Evolutionary conservation across 1,140 invertebrate species (phyloP).

Genomic region (Sitophilus oryzae): DNA sequence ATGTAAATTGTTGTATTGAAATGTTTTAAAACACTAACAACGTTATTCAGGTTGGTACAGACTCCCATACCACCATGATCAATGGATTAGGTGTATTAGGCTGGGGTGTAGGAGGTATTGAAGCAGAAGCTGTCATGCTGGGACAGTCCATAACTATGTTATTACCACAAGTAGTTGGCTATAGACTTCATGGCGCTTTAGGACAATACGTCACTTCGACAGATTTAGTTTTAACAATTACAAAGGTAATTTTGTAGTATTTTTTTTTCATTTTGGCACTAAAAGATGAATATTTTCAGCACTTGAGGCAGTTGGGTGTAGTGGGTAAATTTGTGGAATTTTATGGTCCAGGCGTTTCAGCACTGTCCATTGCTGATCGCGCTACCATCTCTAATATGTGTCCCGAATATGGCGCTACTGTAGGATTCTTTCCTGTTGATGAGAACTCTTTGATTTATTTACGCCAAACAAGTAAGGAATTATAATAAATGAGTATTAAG

Average conservation of each 20-base stretch:
- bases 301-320: conserved; percentile 87
- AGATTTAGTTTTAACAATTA: conserved; percentile 95
- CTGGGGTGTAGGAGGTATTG: conserved; percentile 77
- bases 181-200: conserved; percentile 77
- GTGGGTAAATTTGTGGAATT: conserved; percentile 99
- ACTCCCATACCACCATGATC: conserved; percentile 99
- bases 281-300: conserved; percentile 49
- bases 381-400: conserved; percentile 97
- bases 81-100: conserved; percentile 81
- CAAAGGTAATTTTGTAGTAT: conserved; percentile 64
- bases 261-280: neutral
- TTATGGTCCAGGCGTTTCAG: conserved; percentile 86
- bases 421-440: conserved; percentile 95
- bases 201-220: conserved; percentile 88
- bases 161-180: conserved; percentile 92
- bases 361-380: conserved; percentile 90
- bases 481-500: neutral
- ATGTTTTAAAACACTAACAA: no score
- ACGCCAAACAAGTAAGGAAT: conserved; percentile 72
- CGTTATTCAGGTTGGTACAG: conserved; percentile 89
- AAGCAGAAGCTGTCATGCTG: conserved; percentile 87
- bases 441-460: conserved; percentile 78
- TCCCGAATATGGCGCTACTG: conserved; percentile 95
- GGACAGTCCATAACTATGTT: conserved; percentile 96
- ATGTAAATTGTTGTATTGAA: no score